Base-by-base conservation (phyloP, 2,797 vertebrate species). In the Pogonophryne albipinna region DNA sequence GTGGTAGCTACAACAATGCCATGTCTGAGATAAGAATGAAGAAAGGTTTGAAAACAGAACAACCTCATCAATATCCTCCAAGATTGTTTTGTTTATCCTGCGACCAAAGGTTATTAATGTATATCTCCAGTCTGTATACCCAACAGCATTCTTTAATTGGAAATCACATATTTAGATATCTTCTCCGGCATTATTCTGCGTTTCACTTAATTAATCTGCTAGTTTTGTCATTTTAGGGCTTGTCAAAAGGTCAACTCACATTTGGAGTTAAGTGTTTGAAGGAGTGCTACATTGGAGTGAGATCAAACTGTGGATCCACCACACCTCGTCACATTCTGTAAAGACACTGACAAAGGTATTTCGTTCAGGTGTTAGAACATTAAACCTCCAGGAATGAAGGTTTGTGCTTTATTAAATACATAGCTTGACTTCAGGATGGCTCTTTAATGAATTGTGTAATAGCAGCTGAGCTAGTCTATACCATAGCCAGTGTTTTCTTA, bases 1-100 rank as follows among this genome's bases (percentile, higher is more conserved):
- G 72, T 84, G 86, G 78, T 27, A 10, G 3, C n/a, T 14, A 31
- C 0, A 34, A 53, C 46, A 78, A 78, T 10, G 4, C 69, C 82
- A 78, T 17, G 5, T 27, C 17, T 23, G 11, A 49, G 13, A n/a
- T 12, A 14, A 41, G 8, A n/a, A 10, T 3, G 3, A 2, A n/a
- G 0, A 58, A 16, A 38, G 20, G 7, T 3, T 1, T 52, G 17
- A 51, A 56, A 73, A 58, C 15, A 66, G 7, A 16, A 13, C 6
- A 47, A 71, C 23, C 15, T 61, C 2, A 38, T 1, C 0, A 3
- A 42, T 51, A 10, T 38, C 41, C 16, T 15, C 1, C n/a, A 52
- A 2, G 27, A 17, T 12, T 15, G n/a, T 51, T 31, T 59, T 0
- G 1, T 55, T 68, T 67, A 3, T 58, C 4, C 7, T 41, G n/a